A percentile compares a stretch with the other conserved stretches of the same genome.
These are phyloP conservation scores for Phylloscopus trochilus DNA, from an alignment of 2,113 vertebrate genomes.

Conservation along the genomic window DNA sequence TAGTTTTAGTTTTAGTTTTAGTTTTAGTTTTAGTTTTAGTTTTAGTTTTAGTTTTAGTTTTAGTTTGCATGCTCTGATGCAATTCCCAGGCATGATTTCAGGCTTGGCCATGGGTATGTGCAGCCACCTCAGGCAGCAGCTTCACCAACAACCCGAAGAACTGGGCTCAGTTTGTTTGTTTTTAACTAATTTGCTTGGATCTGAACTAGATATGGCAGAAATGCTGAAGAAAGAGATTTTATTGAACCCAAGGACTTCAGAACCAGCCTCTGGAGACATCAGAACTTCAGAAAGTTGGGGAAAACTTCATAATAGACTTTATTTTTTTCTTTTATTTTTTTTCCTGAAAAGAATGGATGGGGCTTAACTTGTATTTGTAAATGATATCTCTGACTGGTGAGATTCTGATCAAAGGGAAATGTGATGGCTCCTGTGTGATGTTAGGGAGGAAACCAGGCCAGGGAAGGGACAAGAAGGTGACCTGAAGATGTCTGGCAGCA, in stretches of 20 bases:
- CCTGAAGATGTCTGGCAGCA: not conserved
- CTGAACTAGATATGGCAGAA: not conserved
- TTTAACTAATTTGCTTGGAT: not conserved
- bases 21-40: not conserved
- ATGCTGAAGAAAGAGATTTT: not conserved
- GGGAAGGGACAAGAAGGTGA: not conserved
- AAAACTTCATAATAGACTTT: not conserved
- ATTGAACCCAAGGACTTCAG: not conserved
- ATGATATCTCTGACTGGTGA: not conserved
- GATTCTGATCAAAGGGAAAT: not conserved
- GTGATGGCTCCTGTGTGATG: not conserved
- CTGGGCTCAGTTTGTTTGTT: not conserved
- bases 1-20: not conserved
- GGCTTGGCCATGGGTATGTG: not conserved
- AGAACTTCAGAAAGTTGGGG: not conserved
- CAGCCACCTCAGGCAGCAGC: not conserved
- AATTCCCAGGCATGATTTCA: not conserved
- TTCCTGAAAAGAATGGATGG: not conserved
- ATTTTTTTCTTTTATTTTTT: too few relatives aligned
- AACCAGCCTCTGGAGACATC: not conserved
- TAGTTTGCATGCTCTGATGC: accelerated
- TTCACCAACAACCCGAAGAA: not conserved
- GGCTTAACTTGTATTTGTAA: not conserved
- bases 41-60: too few relatives aligned
- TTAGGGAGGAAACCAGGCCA: not conserved